Conservation (phyloP, 2,888 invertebrate species). For the Antheraea assamensis region DNA sequence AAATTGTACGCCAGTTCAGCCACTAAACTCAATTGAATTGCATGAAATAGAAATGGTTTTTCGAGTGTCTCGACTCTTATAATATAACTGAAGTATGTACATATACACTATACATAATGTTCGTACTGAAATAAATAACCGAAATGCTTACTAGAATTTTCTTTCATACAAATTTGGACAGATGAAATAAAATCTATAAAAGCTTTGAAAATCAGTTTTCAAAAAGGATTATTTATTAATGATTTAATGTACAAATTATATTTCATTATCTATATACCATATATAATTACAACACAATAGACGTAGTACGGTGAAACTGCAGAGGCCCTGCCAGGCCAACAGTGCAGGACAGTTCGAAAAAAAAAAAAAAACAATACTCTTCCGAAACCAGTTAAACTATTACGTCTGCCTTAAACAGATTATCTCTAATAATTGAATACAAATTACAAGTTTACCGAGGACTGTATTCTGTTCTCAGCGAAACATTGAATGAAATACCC, state of each 20-base stretch:
- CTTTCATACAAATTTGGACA: too few species aligned
- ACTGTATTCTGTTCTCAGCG: neutral
- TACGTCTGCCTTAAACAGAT: neutral
- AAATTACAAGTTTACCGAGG: neutral
- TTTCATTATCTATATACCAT: too few species aligned
- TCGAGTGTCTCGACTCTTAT: conserved; percentile 1
- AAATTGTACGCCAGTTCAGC: conserved; percentile 11
- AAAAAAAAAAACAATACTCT: too few species aligned
- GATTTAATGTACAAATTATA: too few species aligned
- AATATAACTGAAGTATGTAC: neutral
- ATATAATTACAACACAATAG: too few species aligned
- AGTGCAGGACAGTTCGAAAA: neutral
- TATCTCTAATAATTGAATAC: neutral
- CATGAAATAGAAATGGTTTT: conserved; percentile 9
- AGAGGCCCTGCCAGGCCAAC: too few species aligned
- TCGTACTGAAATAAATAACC: neutral
- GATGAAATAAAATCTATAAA: too few species aligned
- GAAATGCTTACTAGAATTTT: neutral
- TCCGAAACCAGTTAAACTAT: neutral
- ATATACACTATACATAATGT: too few species aligned
- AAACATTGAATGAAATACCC: neutral
- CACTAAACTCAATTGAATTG: conserved; percentile 10
- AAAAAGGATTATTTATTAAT: too few species aligned
- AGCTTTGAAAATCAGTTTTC: too few species aligned
- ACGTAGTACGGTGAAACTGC: too few species aligned